Evolutionary conservation across 92 coral and sea anemone genomes (phyloP), one percentile per base, ranked within the genome.

Genomic region (Paramuricea clavata): DNA sequence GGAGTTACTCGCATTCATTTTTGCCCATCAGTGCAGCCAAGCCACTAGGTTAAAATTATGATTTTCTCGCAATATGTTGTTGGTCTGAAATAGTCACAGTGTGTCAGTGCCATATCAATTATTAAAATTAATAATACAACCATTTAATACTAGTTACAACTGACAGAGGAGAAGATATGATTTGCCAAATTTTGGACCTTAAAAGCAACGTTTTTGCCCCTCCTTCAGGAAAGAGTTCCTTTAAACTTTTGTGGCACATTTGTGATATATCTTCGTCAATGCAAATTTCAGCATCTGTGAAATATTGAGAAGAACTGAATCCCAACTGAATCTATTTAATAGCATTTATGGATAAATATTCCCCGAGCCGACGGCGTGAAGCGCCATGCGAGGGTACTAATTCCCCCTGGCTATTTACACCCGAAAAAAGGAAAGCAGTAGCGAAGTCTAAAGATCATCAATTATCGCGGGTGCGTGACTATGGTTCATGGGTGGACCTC

Each of bases 101-200:
- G 6, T 3, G 61, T 52, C 61, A 52, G 6, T 52, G n/a, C n/a
- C 23, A 52, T 13, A 52, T 13, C n/a, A n/a, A n/a, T n/a, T n/a
- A n/a, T n/a, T n/a, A 56, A 3, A 3, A 3, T 0, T 0, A 0
- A 56, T 56, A 56, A 3, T 16, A 8, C 64, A 56, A 56, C 0
- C 15, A 16, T 8, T 56, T 6, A 0, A 56, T 23, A 23, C 61
- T 10, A 56, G 16, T 3, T 56, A 56, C 64, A 0, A 56, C 64
- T 34, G 74, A 67, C 2, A 1, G 33, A 22, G 74, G 43, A 28
- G 6, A 30, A 9, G 74, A 9, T 2, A 67, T 25, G 39, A 67
- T 7, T 67, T 67, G 15, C 74, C 74, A 67, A 67, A 67, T 67
- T 67, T 67, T 67, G n/a, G 74, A 67, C 21, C 36, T 67, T 30